phyloP scores from a whole-genome alignment of 2,797 vertebrate genomes.

The Takifugu ocellatus region DNA sequence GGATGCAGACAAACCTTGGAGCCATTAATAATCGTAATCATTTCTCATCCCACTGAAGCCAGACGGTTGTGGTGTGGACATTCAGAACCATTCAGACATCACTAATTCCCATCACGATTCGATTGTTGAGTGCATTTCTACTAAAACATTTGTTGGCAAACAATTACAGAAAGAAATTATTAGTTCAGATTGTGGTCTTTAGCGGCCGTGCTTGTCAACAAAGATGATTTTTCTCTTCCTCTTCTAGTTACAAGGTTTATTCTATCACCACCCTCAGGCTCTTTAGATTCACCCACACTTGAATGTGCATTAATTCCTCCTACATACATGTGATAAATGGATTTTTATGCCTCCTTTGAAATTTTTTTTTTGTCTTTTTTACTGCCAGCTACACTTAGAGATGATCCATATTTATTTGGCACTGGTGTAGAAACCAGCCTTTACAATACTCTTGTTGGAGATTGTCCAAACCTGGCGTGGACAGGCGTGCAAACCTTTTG shows the following conservation, averaged over 20 bases:
- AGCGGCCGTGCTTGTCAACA: too few relatives aligned
- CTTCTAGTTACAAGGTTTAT: slow-evolving; percentile 41
- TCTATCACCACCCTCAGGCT: slow-evolving; percentile 49
- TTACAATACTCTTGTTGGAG: slow-evolving; percentile 20
- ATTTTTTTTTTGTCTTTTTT: slow-evolving; percentile 12
- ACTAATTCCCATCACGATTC: not conserved
- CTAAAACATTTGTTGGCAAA: too few relatives aligned
- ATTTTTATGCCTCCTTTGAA: slow-evolving; percentile 34
- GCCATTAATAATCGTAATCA: not conserved
- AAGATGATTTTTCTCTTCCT: slow-evolving; percentile 21
- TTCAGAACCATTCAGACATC: too few relatives aligned
- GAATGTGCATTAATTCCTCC: slow-evolving; percentile 63
- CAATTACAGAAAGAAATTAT: too few relatives aligned
- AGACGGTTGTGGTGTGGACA: not conserved
- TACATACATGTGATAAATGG: slow-evolving; percentile 66
- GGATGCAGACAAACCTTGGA: slow-evolving; percentile 3
- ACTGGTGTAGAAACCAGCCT: not conserved
- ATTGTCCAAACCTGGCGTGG: slow-evolving; percentile 21
- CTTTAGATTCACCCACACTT: slow-evolving; percentile 62
- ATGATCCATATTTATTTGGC: too few relatives aligned
- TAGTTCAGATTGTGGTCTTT: too few relatives aligned
- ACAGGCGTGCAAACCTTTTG: slow-evolving; percentile 14
- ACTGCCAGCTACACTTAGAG: slow-evolving; percentile 9
- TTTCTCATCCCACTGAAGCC: slow-evolving; percentile 3
- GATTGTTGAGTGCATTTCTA: not conserved